A percentile compares a stretch with the other conserved stretches of the same genome.
These are phyloP conservation scores for Epizoanthus ramosus DNA, from an alignment of 92 coral and sea anemone genomes.

Conservation along the genomic window DNA sequence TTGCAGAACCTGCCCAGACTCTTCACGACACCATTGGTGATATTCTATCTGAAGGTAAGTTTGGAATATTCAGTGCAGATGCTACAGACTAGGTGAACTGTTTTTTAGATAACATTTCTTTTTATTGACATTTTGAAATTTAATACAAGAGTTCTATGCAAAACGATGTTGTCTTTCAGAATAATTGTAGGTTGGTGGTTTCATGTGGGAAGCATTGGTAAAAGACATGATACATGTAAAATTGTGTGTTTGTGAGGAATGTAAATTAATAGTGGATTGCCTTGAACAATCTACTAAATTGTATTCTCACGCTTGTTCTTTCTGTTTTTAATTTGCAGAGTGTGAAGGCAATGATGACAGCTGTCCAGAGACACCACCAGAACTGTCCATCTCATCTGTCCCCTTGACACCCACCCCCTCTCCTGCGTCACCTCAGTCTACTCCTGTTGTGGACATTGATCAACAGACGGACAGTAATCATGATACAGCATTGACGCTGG, in stretches of 20 bases:
- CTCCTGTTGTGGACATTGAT: conserved; percentile 93
- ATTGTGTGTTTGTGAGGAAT: too few species aligned
- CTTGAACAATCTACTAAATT: background rate
- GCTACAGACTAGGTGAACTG: too few species aligned
- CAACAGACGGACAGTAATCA: conserved; percentile 99
- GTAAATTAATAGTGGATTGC: too few species aligned
- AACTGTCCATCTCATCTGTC: conserved; percentile 73
- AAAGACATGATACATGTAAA: too few species aligned
- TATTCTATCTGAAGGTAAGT: conserved; percentile 80
- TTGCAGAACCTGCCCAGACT: conserved; percentile 92
- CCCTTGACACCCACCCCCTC: conserved; percentile 98
- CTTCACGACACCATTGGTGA: conserved; percentile 93
- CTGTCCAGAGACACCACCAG: conserved; percentile 87
- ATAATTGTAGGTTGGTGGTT: too few species aligned
- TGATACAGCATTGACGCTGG: conserved; percentile 95
- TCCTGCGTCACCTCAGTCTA: conserved; percentile 93
- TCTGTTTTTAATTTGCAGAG: background rate
- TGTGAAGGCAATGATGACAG: conserved; percentile 70
- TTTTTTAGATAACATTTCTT: too few species aligned
- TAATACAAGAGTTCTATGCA: too few species aligned
- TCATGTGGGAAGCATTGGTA: too few species aligned
- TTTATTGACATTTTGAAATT: too few species aligned
- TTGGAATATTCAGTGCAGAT: background rate
- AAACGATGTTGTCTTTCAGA: too few species aligned
- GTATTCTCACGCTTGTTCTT: background rate